Base-by-base conservation (phyloP, 2,888 invertebrate species). In the Pyrgus malvae region DNA sequence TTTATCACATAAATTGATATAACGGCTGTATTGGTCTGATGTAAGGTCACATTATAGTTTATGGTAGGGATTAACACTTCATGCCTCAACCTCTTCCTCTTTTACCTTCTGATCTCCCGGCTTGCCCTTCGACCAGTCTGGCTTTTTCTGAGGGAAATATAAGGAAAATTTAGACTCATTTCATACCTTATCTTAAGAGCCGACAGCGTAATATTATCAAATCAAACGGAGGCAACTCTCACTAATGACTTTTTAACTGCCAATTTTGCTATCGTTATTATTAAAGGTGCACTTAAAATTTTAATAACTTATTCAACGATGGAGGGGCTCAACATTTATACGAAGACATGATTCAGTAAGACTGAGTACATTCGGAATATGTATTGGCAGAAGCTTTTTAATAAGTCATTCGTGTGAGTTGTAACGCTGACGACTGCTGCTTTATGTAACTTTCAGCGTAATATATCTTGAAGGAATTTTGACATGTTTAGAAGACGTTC, bases 101-200 rank as follows among this genome's bases (percentile, higher is more conserved):
- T 95, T 96, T 92, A 95, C 95, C 92, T 95, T 95, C 94, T 96
- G 96, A 90, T 96, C 96, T 79, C 95, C 95, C 83, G 94, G 93
- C 84, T 96, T 96, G 91, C 93, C 93, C 93, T 97, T 97, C 85
- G 97, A 96, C 97, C 97, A 97, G 92, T 97, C 97, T 76, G 97
- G 96, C 91, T 97, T 97, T 92, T 96, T 97, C 96, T 96, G 95
- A 77, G 92, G 45, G 9, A 92, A 91, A 76, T 73, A 68, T 62
- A 73, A 65, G 2, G 68, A 63, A 67, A 17, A 48, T 69, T 58
- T 68, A 69, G 63, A 16, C 9, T 3, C 23, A 5, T 1, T n/a
- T 6, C 27, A 2, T 3, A 0, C 6, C n/a, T 12, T 6, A 9
- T 5, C n/a, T 9, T 14, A 2, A 3, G 31, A 8, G 3, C n/a